phyloP scores from a whole-genome alignment of 2,888 invertebrate species.

The Agriopis aurantiaria region DNA sequence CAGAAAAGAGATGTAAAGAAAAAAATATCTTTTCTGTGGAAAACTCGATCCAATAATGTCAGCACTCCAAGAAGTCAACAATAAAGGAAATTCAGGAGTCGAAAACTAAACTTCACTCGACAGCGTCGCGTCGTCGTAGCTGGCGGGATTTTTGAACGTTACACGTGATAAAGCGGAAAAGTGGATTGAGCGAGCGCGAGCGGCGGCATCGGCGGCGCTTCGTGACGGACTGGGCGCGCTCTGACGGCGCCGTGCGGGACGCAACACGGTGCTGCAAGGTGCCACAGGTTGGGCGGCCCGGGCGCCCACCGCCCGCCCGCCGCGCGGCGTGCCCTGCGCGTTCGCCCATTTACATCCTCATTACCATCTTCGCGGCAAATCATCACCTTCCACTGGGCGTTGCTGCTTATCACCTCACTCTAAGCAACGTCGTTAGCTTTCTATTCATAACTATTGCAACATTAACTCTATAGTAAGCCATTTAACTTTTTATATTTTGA shows the following conservation, averaged over 20 bases:
- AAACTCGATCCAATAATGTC: conserved; percentile 29
- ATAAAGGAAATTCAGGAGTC: background rate
- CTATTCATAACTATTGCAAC: no score
- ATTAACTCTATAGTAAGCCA: no score
- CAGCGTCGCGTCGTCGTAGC: conserved; percentile 15
- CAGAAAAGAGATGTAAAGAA: no score
- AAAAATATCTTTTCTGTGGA: background rate
- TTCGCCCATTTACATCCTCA: conserved; percentile 80
- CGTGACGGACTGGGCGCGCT: conserved; percentile 42
- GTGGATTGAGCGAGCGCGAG: conserved; percentile 40
- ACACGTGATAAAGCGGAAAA: conserved; percentile 73
- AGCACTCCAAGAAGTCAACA: conserved; percentile 8
- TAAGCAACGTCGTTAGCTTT: no score
- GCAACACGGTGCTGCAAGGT: conserved; percentile 64
- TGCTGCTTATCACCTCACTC: conserved; percentile 17
- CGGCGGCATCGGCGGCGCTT: conserved; percentile 44
- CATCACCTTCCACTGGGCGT: conserved; percentile 48
- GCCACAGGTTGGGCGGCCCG: conserved; percentile 84
- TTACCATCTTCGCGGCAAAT: conserved; percentile 66
- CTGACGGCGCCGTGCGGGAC: conserved; percentile 57
- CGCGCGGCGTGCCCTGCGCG: conserved; percentile 55
- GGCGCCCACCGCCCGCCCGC: conserved; percentile 56
- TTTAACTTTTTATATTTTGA: no score
- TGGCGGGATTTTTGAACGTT: conserved; percentile 41
- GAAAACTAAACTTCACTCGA: conserved; percentile 23